These are phyloP conservation scores for human (Homo sapiens) DNA, from an alignment of 2,113 vertebrate species.

Conservation along the genomic window DNA sequence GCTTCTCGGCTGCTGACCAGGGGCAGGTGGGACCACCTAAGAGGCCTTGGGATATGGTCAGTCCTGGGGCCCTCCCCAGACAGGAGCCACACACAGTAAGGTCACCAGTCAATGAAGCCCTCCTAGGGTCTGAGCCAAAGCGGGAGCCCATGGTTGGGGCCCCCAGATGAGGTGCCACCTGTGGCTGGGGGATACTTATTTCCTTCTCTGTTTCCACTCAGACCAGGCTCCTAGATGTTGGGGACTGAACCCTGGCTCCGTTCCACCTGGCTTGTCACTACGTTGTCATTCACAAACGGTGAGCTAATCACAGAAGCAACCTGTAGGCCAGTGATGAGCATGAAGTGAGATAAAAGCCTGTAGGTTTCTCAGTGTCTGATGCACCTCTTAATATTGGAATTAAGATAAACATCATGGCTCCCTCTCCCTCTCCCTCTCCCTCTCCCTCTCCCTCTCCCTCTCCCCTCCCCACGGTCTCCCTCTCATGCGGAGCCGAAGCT, in stretches of 20 bases:
- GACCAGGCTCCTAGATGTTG: no score
- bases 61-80: background rate
- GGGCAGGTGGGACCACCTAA: background rate
- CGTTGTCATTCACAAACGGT: background rate
- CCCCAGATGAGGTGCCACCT: rapidly evolving
- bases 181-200: background rate
- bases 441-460: no score
- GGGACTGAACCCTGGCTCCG: rapidly evolving
- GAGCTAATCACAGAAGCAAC: background rate
- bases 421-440: no score
- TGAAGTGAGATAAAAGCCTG: background rate
- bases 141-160: background rate
- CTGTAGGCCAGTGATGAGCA: background rate
- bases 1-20: background rate
- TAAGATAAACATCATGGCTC: no score
- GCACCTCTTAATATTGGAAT: no score
- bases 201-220: background rate
- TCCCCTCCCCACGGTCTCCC: no score
- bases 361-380: rapidly evolving
- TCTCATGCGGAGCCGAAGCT: no score
- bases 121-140: background rate
- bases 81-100: background rate
- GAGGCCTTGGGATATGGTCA: background rate
- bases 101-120: background rate
- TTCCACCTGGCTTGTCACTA: background rate